phyloP scores from a whole-genome alignment of 2,888 invertebrate genomes.

The Flexamia atlantica region DNA sequence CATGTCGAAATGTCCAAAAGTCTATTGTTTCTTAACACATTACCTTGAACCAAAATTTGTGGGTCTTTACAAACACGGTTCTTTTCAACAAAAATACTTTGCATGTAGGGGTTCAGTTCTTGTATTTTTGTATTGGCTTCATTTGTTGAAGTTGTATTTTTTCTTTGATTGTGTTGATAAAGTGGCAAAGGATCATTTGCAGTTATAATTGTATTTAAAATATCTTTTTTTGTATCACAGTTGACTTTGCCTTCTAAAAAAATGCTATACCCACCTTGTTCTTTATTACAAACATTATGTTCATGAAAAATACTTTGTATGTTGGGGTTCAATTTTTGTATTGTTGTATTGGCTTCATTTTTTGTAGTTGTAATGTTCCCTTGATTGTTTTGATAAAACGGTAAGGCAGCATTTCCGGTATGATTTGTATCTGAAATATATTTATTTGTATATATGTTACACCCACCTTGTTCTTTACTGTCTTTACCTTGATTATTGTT shows the following conservation, averaged over 20 bases:
- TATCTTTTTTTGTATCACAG: not conserved
- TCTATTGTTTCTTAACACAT: not conserved
- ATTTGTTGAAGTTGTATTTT: not conserved
- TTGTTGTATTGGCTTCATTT: too few species aligned
- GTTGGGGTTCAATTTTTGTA: too few species aligned
- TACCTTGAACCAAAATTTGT: not conserved
- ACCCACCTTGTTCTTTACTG: not conserved
- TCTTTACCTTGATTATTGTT: not conserved
- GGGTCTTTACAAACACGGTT: not conserved
- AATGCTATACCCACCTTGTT: not conserved
- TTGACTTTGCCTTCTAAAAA: not conserved
- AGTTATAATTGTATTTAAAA: not conserved
- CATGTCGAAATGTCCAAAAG: not conserved
- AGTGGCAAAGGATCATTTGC: not conserved
- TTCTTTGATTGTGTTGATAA: not conserved
- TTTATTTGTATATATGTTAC: too few species aligned
- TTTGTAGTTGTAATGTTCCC: too few species aligned
- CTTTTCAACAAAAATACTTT: not conserved
- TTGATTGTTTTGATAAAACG: too few species aligned
- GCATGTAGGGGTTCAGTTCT: not conserved
- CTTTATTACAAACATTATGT: not conserved
- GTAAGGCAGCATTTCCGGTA: too few species aligned
- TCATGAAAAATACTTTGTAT: too few species aligned
- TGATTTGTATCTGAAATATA: too few species aligned
- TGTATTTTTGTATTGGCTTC: not conserved